Percentiles rank a stretch among this genome's conserved stretches.
These are phyloP conservation scores for Formicarius rufipectus DNA, from an alignment of 2,113 vertebrate genomes.

Conservation along the genomic window DNA sequence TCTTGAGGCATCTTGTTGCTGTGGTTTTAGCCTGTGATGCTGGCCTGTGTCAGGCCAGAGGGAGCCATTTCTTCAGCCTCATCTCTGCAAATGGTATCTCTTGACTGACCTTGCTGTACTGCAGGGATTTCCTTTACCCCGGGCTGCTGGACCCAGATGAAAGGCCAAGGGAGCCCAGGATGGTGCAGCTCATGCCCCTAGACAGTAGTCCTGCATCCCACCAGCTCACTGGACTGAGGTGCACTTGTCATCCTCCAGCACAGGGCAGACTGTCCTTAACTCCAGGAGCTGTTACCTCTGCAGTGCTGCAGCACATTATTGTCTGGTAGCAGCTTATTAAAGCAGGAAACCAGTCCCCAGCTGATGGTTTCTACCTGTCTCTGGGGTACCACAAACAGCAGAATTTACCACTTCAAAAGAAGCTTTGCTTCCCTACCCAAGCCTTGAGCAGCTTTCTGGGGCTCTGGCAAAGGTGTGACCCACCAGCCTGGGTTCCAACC, in stretches of 20 bases:
- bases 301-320: background rate
- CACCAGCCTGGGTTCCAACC: background rate
- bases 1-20: background rate
- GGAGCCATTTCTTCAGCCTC: background rate
- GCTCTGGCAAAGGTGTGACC: background rate
- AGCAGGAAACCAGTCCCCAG: background rate
- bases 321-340: background rate
- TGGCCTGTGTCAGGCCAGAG: background rate
- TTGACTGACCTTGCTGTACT: background rate
- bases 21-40: background rate
- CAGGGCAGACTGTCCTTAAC: background rate
- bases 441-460: background rate
- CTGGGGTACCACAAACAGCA: background rate
- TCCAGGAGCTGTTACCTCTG: background rate
- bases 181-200: rapidly evolving
- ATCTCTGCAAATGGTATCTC: background rate
- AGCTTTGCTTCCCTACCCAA: background rate
- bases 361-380: background rate
- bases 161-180: background rate
- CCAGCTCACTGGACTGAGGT: background rate
- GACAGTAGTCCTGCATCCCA: background rate
- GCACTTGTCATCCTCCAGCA: background rate
- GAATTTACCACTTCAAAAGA: background rate
- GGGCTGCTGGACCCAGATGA: background rate
- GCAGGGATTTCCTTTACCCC: background rate